Evolutionary conservation across 2,113 vertebrate genomes (phyloP).

Genomic region (Chloroceryle aenea): DNA sequence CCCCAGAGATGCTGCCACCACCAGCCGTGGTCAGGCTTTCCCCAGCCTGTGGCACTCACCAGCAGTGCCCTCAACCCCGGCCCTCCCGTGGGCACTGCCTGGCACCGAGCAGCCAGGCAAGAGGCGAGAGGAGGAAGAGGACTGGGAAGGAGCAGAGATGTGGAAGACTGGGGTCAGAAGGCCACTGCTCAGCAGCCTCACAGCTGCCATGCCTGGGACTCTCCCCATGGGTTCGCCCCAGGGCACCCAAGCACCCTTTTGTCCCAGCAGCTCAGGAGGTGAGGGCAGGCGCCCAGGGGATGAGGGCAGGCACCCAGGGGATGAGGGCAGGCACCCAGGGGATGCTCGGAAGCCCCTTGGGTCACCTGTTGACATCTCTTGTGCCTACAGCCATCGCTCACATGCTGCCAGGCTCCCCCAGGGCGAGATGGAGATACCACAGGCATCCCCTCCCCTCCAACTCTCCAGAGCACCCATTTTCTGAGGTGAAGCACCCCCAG

Average conservation of each 20-base stretch:
- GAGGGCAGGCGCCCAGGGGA: not conserved
- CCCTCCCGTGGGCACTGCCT: fast-evolving
- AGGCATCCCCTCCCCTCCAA: not conserved
- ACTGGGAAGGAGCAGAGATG: not conserved
- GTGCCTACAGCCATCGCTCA: fast-evolving
- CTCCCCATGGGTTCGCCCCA: fast-evolving
- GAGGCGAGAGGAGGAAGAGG: fast-evolving
- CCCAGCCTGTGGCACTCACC: fast-evolving
- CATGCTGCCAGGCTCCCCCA: fast-evolving
- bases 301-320: fast-evolving
- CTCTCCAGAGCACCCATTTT: not conserved
- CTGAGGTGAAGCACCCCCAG: not conserved
- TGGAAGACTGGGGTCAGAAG: not conserved
- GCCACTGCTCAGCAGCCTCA: not conserved
- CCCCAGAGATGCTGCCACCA: fast-evolving
- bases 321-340: not conserved
- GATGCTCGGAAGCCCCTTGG: not conserved
- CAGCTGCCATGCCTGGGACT: fast-evolving
- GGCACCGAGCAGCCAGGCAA: fast-evolving
- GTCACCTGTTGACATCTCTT: not conserved
- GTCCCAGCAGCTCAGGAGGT: not conserved
- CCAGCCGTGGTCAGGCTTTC: fast-evolving
- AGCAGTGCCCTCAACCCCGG: fast-evolving
- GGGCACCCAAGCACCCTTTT: not conserved
- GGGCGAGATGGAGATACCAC: not conserved